phyloP scores from a whole-genome alignment of 2,113 vertebrate species.

The Pardalotus punctatus region DNA sequence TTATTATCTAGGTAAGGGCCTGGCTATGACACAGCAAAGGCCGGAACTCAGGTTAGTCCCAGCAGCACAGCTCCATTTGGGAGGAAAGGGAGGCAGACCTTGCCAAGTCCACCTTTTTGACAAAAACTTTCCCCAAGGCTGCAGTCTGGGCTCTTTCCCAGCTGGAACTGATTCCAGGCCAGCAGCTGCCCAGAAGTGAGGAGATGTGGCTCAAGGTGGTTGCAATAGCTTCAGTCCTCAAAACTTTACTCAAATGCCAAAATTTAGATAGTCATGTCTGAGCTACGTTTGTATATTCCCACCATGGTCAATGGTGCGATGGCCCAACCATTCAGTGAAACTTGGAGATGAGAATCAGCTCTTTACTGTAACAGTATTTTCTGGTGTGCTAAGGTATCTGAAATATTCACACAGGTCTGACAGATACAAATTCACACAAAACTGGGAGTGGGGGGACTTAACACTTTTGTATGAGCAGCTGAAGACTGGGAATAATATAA shows the following conservation, averaged over 20 bases:
- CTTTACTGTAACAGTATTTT: background rate
- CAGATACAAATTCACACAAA: background rate
- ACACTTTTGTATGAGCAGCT: background rate
- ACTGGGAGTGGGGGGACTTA: fast-evolving
- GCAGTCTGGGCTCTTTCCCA: background rate
- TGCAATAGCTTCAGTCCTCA: background rate
- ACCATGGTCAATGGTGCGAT: background rate
- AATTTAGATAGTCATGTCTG: background rate
- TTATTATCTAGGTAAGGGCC: background rate
- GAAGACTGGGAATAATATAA: background rate
- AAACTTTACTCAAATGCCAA: background rate
- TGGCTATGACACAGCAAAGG: background rate
- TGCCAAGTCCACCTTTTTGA: background rate
- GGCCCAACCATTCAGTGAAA: background rate
- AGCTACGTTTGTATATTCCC: background rate
- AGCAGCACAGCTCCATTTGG: background rate
- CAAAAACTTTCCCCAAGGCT: background rate
- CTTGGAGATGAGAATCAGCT: background rate
- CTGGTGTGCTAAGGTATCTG: background rate
- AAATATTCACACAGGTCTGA: background rate
- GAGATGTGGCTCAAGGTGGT: background rate
- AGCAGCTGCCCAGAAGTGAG: background rate
- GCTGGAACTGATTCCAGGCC: background rate
- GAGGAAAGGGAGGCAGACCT: background rate
- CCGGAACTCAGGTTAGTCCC: background rate